Conservation (phyloP, 2,113 vertebrate species). For the Solenodon paradoxus region DNA sequence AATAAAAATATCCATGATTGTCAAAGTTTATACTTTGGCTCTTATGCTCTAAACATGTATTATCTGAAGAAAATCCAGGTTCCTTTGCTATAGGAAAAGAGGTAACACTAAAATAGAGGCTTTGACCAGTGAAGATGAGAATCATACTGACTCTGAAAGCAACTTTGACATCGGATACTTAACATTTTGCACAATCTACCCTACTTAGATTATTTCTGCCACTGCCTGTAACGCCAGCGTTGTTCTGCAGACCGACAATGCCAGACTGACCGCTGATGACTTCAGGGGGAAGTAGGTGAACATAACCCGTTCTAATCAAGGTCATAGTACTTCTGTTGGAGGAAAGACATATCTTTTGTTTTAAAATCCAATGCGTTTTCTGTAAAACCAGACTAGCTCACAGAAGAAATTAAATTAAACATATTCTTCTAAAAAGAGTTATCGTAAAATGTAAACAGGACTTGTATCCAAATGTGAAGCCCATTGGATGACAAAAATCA, state of each 20-base stretch:
- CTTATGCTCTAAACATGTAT: background rate
- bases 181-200: background rate
- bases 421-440: background rate
- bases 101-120: background rate
- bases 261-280: constrained; percentile 86
- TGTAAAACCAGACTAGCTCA: background rate
- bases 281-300: constrained; percentile 87
- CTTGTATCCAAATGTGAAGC: background rate
- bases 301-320: background rate
- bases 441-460: background rate
- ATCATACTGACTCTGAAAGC: background rate
- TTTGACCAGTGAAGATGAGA: background rate
- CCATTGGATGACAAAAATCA: background rate
- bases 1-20: background rate
- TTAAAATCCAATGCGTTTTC: constrained; percentile 16
- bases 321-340: background rate
- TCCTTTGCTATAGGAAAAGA: background rate
- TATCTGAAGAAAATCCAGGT: constrained; percentile 22
- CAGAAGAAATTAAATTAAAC: background rate
- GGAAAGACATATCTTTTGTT: background rate
- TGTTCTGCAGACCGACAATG: constrained; percentile 84
- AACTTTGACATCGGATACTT: background rate
- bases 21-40: background rate
- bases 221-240: constrained; percentile 80
- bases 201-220: constrained; percentile 77